Base-by-base conservation (phyloP, 2,888 invertebrate genomes). In the Idaea dimidiata region DNA sequence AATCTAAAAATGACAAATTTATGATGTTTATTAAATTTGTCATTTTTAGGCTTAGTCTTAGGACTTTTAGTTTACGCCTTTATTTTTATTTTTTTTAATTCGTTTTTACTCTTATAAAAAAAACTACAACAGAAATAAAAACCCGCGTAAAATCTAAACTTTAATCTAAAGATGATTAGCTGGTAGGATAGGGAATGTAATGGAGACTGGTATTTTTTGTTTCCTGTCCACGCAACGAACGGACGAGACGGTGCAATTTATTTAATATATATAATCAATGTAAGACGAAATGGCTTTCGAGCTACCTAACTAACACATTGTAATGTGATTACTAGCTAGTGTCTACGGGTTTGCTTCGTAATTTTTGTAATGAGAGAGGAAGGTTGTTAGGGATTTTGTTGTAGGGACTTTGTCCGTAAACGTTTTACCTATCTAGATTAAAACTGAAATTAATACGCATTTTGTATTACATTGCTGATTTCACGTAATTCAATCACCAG, bases 251-350 rank as follows among this genome's bases (percentile, higher is more conserved):
- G 18, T 18, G 77, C 80, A 86, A 86, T 86, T 83, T 82, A 74
- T 79, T 80, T 85, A 85, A 86, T 86, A 82, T 81, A 76, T 84
- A 82, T 86, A 84, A 86, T 86, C 82, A 81, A 17, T 56, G 56
- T 17, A 54, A 17, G 59, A 17, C 18, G 63, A 57, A 62, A 66
- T 65, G 60, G 61, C 17, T 17, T 56, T 17, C 18, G 5, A 17
- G 17, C 58, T 43, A 17, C 58, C 16, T 61, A 60, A 60, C 59
- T 59, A 57, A 63, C 61, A 63, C 62, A 64, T 62, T 62, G 63
- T 60, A 66, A 65, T 59, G 66, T 61, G 43, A 43, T 43, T 43
- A 60, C 60, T 62, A 66, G 59, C 62, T 62, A 64, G 61, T 55
- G 16, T 43, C 53, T 10, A 10, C 43, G 43, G 6, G 14, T 43